Evolutionary conservation across 2,113 vertebrate genomes (phyloP).

Genomic region (Nycticebus coucang): DNA sequence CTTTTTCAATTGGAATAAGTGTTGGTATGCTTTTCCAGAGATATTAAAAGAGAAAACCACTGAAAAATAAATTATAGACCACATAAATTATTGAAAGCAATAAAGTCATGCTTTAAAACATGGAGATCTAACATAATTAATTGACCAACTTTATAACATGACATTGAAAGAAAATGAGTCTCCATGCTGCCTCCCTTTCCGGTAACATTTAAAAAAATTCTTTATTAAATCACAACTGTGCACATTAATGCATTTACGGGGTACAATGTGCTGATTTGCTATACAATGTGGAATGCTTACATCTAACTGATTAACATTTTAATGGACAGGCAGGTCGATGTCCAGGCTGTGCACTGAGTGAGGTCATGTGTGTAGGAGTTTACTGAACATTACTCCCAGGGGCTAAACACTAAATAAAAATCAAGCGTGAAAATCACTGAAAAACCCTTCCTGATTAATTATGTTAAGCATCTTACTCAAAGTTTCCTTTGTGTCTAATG

Average conservation of each 20-base stretch:
- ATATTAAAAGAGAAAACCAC: background rate
- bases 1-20: background rate
- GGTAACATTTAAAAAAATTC: too few relatives aligned
- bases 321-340: background rate
- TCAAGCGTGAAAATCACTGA: too few relatives aligned
- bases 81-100: background rate
- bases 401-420: background rate
- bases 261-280: too few relatives aligned
- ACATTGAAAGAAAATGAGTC: background rate
- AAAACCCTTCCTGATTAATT: background rate
- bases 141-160: background rate
- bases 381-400: background rate
- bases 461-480: background rate
- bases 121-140: background rate
- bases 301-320: background rate
- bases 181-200: too few relatives aligned
- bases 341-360: background rate
- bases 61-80: background rate
- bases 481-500: background rate
- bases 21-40: background rate
- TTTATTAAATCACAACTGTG: too few relatives aligned
- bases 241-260: too few relatives aligned
- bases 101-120: background rate
- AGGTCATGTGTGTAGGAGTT: accelerated
- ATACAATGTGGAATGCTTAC: too few relatives aligned